Evolutionary conservation across 2,797 vertebrate species (phyloP).

Genomic region (Naso thynnoides): DNA sequence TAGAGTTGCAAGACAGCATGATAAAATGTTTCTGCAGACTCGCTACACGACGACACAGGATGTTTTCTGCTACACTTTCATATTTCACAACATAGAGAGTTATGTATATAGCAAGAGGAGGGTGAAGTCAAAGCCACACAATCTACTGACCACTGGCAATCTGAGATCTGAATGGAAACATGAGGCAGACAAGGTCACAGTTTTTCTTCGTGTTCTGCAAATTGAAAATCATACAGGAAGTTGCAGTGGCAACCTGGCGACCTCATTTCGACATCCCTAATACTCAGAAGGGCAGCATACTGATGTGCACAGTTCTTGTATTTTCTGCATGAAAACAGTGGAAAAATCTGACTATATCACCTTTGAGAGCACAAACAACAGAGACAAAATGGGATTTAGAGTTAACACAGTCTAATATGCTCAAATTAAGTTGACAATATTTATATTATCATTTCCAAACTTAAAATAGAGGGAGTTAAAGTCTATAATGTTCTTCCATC

Average conservation of each 20-base stretch:
- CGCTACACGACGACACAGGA: slow-evolving; percentile 36
- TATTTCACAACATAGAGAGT: slow-evolving; percentile 47
- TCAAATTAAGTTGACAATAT: background rate
- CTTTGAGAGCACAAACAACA: background rate
- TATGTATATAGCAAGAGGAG: slow-evolving; percentile 15
- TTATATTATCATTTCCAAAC: too few relatives aligned
- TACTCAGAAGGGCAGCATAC: slow-evolving; percentile 48
- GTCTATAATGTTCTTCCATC: background rate
- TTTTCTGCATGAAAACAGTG: slow-evolving; percentile 22
- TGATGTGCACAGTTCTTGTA: slow-evolving; percentile 28
- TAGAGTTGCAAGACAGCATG: slow-evolving; percentile 47
- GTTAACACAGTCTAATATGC: background rate
- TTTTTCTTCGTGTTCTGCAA: slow-evolving; percentile 47
- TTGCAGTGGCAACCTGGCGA: slow-evolving; percentile 27
- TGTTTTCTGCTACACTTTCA: slow-evolving; percentile 51
- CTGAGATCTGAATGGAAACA: slow-evolving; percentile 48
- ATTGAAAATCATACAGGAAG: slow-evolving; percentile 49
- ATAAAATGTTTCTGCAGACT: slow-evolving; percentile 42
- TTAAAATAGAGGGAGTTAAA: background rate
- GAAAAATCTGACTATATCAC: slow-evolving; percentile 3
- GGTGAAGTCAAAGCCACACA: background rate
- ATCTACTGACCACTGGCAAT: background rate
- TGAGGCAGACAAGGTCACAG: slow-evolving; percentile 58
- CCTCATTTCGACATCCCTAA: slow-evolving; percentile 30
- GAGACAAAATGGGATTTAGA: background rate